These are phyloP conservation scores for Zapus hudsonius DNA, from an alignment of 2,113 vertebrate genomes.

Conservation along the genomic window DNA sequence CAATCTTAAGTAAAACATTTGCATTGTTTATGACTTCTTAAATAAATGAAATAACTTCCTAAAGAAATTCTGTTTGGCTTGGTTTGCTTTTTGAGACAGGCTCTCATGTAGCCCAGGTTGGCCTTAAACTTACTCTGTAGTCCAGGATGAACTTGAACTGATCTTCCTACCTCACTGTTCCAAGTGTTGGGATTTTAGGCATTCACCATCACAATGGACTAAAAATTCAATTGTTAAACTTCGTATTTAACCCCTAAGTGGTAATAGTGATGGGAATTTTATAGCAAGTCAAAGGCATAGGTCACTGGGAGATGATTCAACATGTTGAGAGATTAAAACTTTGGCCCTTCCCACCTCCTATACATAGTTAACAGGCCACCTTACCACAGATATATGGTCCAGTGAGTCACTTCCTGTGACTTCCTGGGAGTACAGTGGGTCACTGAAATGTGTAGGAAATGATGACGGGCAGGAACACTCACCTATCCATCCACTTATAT, in stretches of 20 bases:
- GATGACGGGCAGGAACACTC: not conserved
- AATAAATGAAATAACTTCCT: not conserved
- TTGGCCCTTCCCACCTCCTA: not conserved
- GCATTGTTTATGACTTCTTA: constrained; percentile 11
- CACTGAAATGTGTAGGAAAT: not conserved
- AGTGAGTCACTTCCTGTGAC: not conserved
- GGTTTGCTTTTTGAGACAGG: not conserved
- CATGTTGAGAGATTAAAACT: constrained; percentile 1
- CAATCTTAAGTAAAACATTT: constrained; percentile 16
- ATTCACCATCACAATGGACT: not conserved
- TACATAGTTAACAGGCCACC: not conserved
- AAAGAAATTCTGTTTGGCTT: not conserved
- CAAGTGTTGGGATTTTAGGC: not conserved
- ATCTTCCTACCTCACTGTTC: not conserved
- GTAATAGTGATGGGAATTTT: not conserved
- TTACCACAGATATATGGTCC: not conserved
- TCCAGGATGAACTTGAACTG: not conserved
- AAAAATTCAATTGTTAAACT: not conserved
- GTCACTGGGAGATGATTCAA: not conserved
- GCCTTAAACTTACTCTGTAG: not conserved
- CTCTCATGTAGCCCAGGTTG: not conserved
- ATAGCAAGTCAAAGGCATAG: not conserved
- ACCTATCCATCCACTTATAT: not conserved
- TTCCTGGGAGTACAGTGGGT: not conserved
- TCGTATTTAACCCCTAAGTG: not conserved